Base-by-base conservation (phyloP, 2,888 invertebrate genomes). In the Penaeus monodon region DNA sequence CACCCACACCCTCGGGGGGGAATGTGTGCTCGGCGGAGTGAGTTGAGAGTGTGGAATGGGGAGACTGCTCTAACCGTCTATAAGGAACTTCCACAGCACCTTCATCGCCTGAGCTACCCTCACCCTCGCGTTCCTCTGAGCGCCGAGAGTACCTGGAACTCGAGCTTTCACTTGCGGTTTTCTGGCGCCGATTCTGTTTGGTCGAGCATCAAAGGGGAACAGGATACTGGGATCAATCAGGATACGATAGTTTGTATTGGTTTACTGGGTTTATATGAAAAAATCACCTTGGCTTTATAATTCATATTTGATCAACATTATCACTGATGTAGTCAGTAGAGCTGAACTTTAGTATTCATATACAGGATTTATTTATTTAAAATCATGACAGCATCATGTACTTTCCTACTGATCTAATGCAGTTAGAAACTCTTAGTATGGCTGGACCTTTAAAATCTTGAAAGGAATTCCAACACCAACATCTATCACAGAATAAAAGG, bases 1-100 rank as follows among this genome's bases (percentile, higher is more conserved):
- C 86, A 78, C 86, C 86, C 4, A 87, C 86, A 64, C 86, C 86
- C 65, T 87, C 86, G 8, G 86, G 86, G 24, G 86, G 86, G 29
- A 87, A 87, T 14, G 83, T 64, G 65, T 80, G 80, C n/a, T 85
- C 85, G 29, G 80, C 74, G n/a, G 77, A 77, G 27, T 77, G 77
- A 84, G 78, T 44, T 0, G 57, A 57, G 57, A 57, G 57, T 57
- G 57, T 57, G 57, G 57, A 57, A 65, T 33, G 64, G 79, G 79
- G 80, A 38, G 70, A 70, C 12, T 82, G 85, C 24, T 63, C 68
- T 73, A 73, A 29, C 44, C 63, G 44, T 2, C 57, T 73, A 24
- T 73, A 57, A 38, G 63, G 80, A 20, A 65, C 64, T 10, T 68
- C 77, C 77, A n/a, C 77, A 77, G 29, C 27, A 49, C 57, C 70